Evolutionary conservation across 2,113 vertebrate species (phyloP), one percentile per base, ranked within the genome.

Genomic region (Bufo gargarizans): DNA sequence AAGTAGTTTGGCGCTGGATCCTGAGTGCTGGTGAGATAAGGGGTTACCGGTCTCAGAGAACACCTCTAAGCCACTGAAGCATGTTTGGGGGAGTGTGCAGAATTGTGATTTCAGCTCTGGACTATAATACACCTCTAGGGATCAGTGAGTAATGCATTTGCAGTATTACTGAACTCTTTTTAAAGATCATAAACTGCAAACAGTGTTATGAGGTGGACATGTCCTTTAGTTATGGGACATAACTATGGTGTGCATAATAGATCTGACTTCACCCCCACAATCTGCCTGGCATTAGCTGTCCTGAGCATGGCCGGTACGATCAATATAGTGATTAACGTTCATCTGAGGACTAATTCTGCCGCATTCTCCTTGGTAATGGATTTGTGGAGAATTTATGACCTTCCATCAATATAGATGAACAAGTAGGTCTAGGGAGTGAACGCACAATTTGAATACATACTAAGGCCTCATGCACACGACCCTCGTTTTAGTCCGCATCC

Each of bases 271-370:
- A 47, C 47, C 17, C 50, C 71, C 71, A 76, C 3, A 4, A 76
- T 49, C 45, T 33, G 33, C 33, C 33, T 71, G 69, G 5, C 69
- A 71, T 71, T 43, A 71, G 65, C n/a, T 8, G 45, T 76, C 72
- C 20, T 0, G 6, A 4, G 47, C 72, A 50, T 76, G 49, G 47
- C 45, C 47, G 50, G 47, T 19, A 3, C 72, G 20, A 76, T 76
- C 72, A 76, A 76, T 74, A 47, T 50, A 76, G 45, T 76, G 45
- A 76, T 50, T 50, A 76, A 50, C 72, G 20, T 50, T 76, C 72
- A 74, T 47, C 71, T 8, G 43, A 76, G 72, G 45, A 76, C 72
- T 76, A 49, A 76, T 76, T 50, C 47, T 76, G 72, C 72, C 20
- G 72, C 72, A 49, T 50, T 76, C 72, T 20, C 72, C 72, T 76